These are phyloP conservation scores for Agriopis marginaria DNA, from an alignment of 2,888 invertebrate species.

Conservation along the genomic window DNA sequence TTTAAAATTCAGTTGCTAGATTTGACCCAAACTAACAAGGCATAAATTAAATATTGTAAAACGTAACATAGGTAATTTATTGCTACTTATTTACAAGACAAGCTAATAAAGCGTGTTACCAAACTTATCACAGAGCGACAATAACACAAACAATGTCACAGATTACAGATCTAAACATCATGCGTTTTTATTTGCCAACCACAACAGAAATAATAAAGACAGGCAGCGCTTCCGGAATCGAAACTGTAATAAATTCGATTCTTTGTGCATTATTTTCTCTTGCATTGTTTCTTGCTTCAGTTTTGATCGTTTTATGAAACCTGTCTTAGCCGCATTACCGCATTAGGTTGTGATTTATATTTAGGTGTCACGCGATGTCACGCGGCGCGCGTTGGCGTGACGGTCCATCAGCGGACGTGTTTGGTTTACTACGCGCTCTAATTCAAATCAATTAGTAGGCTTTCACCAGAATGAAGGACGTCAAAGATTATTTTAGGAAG, in stretches of 20 bases:
- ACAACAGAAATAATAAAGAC: not conserved
- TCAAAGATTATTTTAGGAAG: not conserved
- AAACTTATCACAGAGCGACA: no score
- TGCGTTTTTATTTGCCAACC: not conserved
- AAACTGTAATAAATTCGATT: not conserved
- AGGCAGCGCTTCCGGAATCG: conserved; percentile 1
- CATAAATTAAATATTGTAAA: no score
- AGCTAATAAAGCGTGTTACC: no score
- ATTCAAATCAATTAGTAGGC: conserved; percentile 19
- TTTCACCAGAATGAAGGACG: conserved; percentile 8
- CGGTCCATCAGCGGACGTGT: conserved; percentile 43
- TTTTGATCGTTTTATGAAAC: conserved; percentile 15
- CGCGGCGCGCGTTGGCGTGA: conserved; percentile 41
- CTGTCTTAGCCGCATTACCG: conserved; percentile 23
- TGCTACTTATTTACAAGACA: no score
- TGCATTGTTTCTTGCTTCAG: conserved; percentile 6
- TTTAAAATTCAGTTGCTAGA: no score
- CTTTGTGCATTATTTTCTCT: not conserved
- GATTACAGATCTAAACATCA: not conserved
- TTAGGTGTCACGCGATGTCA: conserved; percentile 32
- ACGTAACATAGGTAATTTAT: no score
- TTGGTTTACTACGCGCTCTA: conserved; percentile 29
- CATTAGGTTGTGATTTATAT: conserved; percentile 35
- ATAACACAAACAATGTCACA: not conserved
- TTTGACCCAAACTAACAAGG: no score